These are phyloP conservation scores for Heliothis subflexa DNA, from an alignment of 1,140 invertebrate genomes.

Conservation along the genomic window DNA sequence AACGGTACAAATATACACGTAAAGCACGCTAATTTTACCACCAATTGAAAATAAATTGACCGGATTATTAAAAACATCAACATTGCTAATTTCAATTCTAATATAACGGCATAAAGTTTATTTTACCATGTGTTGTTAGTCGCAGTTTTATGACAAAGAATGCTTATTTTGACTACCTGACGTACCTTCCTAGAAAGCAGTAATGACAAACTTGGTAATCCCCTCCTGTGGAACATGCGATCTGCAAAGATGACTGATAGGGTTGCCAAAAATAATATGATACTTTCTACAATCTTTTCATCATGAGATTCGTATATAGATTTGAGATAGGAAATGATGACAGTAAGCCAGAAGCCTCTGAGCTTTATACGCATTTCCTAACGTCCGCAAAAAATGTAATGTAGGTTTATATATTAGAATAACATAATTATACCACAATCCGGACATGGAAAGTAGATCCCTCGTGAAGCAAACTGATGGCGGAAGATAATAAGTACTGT, in stretches of 20 bases:
- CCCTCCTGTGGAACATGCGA: conserved; percentile 79
- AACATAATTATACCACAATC: too few relatives aligned
- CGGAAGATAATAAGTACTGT: too few relatives aligned
- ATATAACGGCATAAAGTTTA: conserved; percentile 36
- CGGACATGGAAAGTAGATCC: too few relatives aligned
- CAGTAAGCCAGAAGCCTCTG: not conserved
- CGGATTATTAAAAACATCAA: conserved; percentile 44
- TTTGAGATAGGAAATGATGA: not conserved
- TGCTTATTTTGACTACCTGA: conserved; percentile 75
- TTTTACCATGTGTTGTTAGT: not conserved
- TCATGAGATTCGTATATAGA: not conserved
- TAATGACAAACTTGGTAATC: conserved; percentile 82
- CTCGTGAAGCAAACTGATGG: too few relatives aligned
- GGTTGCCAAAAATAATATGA: conserved; percentile 61
- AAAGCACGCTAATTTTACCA: conserved; percentile 69
- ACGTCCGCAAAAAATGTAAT: too few relatives aligned
- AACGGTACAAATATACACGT: conserved; percentile 60
- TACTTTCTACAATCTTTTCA: conserved; percentile 24
- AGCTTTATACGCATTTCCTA: not conserved
- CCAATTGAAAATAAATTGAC: conserved; percentile 62
- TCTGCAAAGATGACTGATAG: conserved; percentile 78
- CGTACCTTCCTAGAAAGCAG: conserved; percentile 79
- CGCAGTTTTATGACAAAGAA: conserved; percentile 64
- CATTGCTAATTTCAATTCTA: conserved; percentile 44
- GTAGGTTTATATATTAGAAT: too few relatives aligned